Evolutionary conservation across 2,888 invertebrate genomes (phyloP), one percentile per base, ranked within the genome.

Genomic region (Mythimna albipuncta): DNA sequence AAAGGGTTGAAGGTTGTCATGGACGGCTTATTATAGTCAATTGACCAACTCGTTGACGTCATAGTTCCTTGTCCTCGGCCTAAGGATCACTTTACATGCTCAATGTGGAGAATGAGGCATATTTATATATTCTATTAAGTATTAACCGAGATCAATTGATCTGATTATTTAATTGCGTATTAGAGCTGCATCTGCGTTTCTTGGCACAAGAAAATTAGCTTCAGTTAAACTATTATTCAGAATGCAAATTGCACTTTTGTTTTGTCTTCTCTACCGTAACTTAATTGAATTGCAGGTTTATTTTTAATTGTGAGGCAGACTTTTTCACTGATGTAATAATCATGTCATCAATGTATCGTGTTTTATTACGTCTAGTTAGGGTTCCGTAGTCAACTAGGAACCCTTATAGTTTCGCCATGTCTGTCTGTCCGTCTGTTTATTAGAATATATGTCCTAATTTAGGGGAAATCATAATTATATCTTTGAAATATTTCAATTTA

Each of bases 11-110:
- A 54, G n/a, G 65, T 59, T 19, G 61, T 44, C 70, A 69, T 44
- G 57, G 69, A 32, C 38, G 3, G n/a, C 64, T 72, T 62, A 74
- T 72, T 62, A 61, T 19, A 55, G 66, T 16, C 61, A 79, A 84
- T 81, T 84, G 82, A 64, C 59, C 38, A 62, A 59, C n/a, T 70
- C 44, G 47, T 26, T 83, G 79, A 72, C 83, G 82, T 75, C 79
- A 83, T 32, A 73, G 73, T 62, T 70, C 21, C 72, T 72, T 66
- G 82, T 82, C 82, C 85, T 83, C 85, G 82, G 75, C 65, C 72
- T 64, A 79, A 55, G 67, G 78, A 68, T 82, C 75, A 54, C 19
- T 68, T 84, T 84, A 84, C 79, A 64, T 64, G 70, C 66, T 71
- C 55, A 47, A 62, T 72, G 68, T 52, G 35, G 21, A 72, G 57